Conservation (phyloP, 2,888 invertebrate species). For the Agrilus mali region DNA sequence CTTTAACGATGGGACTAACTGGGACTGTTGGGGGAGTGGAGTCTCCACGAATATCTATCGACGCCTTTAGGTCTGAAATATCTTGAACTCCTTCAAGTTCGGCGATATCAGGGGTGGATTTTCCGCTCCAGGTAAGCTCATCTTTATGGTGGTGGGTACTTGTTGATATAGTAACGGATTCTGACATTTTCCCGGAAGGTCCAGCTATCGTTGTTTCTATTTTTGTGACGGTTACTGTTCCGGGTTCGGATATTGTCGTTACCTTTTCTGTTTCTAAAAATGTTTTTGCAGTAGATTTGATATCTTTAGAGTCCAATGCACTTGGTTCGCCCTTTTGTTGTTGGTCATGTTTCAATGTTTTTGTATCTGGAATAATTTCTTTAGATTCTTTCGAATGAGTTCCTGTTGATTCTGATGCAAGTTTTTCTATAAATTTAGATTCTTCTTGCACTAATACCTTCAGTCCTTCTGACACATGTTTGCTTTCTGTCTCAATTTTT, state of each 20-base stretch:
- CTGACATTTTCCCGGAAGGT: constrained; percentile 12
- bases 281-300: too few relatives aligned
- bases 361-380: not conserved
- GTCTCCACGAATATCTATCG: constrained; percentile 32
- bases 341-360: not conserved
- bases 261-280: too few relatives aligned
- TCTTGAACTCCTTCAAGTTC: constrained; percentile 24
- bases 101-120: constrained; percentile 28
- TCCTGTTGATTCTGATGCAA: constrained; percentile 5
- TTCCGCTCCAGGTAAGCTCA: constrained; percentile 22
- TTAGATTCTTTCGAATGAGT: not conserved
- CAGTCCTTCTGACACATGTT: too few relatives aligned
- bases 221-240: not conserved
- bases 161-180: not conserved
- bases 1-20: constrained; percentile 42
- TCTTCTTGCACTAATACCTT: too few relatives aligned
- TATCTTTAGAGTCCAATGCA: not conserved
- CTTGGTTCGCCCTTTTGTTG: not conserved
- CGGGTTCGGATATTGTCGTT: too few relatives aligned
- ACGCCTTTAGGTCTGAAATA: constrained; percentile 22
- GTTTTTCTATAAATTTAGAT: too few relatives aligned
- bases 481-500: too few relatives aligned
- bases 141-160: constrained; percentile 6
- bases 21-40: constrained; percentile 59
- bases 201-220: constrained; percentile 9